Base-by-base conservation (phyloP, 1,140 invertebrate species). In the Gryon sp. region DNA sequence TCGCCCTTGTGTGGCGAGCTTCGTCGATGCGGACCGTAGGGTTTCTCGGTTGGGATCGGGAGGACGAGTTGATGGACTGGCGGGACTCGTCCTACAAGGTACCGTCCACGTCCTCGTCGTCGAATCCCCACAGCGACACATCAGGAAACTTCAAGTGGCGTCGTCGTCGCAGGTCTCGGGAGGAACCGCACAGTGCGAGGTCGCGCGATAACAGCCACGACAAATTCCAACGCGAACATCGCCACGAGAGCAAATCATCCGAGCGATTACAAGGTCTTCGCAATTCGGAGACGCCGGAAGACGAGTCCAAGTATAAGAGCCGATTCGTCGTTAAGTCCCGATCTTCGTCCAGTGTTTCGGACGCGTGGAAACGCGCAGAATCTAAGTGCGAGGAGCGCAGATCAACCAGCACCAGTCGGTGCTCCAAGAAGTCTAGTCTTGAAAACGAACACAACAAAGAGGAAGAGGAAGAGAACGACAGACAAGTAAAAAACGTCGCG, bases 61-160 rank as follows among this genome's bases (percentile, higher is more conserved):
- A 86, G 83, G 86, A 87, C 84, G 87, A 88, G 80, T 85, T 84
- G 69, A 88, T 87, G 86, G 86, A 88, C 63, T 87, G 86, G 86
- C 86, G 86, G 69, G 84, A 87, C 60, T 73, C 79, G 65, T 78
- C 75, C 45, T 60, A 77, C 70, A 83, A 81, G 59, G 45, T 73
- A 11, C 46, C 69, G 12, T 76, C 73, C 22, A 28, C 74, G 15
- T 70, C 75, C 32, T 78, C 80, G 38, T 69, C 76, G 50, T 55
- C 65, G 45, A 73, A 66, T 46, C 46, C 48, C 46, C 66, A 62
- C 52, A 76, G 62, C 52, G 76, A 73, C 50, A 40, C 63, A 0
- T 72, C 75, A 8, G 48, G 63, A 22, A 53, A 45, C 12, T 72
- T 75, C 26, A 78, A 80, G 60, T 79, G 79, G 72, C 82, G 83